Evolutionary conservation across 1,140 invertebrate species (phyloP), one percentile per base, ranked within the genome.

Genomic region (Drosophila guanche): DNA sequence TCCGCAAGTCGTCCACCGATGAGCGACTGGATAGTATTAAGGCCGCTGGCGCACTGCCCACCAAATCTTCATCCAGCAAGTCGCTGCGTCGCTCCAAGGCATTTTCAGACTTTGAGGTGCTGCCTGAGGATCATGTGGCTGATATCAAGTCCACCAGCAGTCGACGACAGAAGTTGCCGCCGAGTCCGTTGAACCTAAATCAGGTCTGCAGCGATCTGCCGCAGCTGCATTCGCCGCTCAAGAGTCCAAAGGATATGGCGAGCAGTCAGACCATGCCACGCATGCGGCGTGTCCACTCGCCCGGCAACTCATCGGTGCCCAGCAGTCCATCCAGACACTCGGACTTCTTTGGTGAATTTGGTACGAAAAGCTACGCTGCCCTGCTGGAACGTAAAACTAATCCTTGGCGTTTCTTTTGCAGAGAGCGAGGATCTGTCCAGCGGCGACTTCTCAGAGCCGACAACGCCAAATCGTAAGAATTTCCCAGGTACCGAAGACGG

Each of bases 291-390:
- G 67, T 90, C 3, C 66, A 57, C 41, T 88, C 88, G 0, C 81
- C 90, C 3, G 89, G 81, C 5, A 91, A 89, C 52, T 92, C 93
- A 2, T 95, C 95, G 2, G 94, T 94, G 4, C 95, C 95, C 2
- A 94, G 94, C 14, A 95, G 95, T 80, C 95, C 95, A 0, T 94
- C 92, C 51, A 92, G 93, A 70, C 92, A 93, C 62, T 94, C 93
- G 16, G 93, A 93, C 29, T 95, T 94, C 90, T 94, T 94, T 75
- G 78, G 85, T 42, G 83, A 89, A 84, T 88, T 88, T 25, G 84
- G 83, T 89, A 37, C 1, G 20, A 4, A n/a, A 12, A 6, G 7
- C 1, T n/a, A 2, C 12, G 1, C 8, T 12, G 8, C 2, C 4
- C 1, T 0, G 8, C 3, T 5, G 3, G 3, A 27, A 20, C 3